phyloP scores from a whole-genome alignment of 1,140 invertebrate species.

The Bombus sylvicola region DNA sequence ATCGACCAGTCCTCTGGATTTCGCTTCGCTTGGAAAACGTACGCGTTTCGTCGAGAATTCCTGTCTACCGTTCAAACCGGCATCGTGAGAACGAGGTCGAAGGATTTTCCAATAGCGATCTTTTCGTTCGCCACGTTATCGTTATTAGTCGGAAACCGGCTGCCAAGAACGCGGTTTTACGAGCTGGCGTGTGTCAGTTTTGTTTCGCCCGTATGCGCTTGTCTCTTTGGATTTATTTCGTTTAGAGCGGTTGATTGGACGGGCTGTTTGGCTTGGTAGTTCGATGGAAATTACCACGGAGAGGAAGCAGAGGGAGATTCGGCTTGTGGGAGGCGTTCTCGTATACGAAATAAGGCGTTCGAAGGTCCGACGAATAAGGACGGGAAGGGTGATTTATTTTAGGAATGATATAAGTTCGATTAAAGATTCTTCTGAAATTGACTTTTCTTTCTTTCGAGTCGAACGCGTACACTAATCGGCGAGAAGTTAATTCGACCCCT shows the following conservation, averaged over 20 bases:
- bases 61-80: background rate
- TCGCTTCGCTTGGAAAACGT: constrained; percentile 12
- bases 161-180: background rate
- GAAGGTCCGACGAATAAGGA: background rate
- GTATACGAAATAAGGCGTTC: background rate
- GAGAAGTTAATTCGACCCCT: background rate
- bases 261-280: background rate
- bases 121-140: constrained; percentile 19
- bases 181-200: background rate
- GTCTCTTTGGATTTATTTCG: constrained; percentile 17
- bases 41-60: constrained; percentile 45
- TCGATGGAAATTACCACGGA: background rate
- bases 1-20: constrained; percentile 32
- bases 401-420: too few relatives aligned
- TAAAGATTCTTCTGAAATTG: background rate
- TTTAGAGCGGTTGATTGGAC: background rate
- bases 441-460: too few relatives aligned
- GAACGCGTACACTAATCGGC: too few relatives aligned
- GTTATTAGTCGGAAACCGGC: background rate
- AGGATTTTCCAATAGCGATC: constrained; percentile 48
- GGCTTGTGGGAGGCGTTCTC: background rate
- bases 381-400: background rate
- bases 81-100: constrained; percentile 55
- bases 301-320: background rate
- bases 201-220: background rate